phyloP scores from a whole-genome alignment of 2,888 invertebrate species.

The Yponomeuta plumbellus region DNA sequence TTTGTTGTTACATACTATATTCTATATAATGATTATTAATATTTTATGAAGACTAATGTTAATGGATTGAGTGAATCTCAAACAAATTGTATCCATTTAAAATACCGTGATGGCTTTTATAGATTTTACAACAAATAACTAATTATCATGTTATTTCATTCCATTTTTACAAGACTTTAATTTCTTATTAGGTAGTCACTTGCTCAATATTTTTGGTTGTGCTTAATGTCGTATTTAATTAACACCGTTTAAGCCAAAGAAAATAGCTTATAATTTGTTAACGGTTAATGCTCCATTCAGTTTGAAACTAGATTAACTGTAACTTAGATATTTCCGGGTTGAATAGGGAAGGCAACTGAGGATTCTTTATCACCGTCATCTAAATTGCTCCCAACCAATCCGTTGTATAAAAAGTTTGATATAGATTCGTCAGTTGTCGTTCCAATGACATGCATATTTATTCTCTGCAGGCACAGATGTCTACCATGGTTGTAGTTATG shows the following conservation, averaged over 20 bases:
- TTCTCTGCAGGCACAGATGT: too few species aligned
- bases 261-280: constrained; percentile 1
- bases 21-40: too few species aligned
- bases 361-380: too few species aligned
- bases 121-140: background rate
- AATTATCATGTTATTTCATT: background rate
- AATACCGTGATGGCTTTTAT: background rate
- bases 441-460: too few species aligned
- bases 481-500: too few species aligned
- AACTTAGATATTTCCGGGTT: background rate
- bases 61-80: background rate
- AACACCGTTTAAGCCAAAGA: background rate
- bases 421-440: too few species aligned
- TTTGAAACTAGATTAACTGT: background rate
- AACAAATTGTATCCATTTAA: background rate
- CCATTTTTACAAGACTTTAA: background rate
- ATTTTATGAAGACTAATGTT: background rate
- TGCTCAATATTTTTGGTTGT: background rate
- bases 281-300: background rate
- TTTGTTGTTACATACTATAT: too few species aligned
- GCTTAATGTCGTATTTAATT: background rate
- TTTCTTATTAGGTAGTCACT: background rate
- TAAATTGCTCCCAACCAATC: too few species aligned
- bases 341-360: too few species aligned
- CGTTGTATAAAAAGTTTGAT: too few species aligned